Base-by-base conservation (phyloP, 2,113 vertebrate species). In the Callionymus lyra region DNA sequence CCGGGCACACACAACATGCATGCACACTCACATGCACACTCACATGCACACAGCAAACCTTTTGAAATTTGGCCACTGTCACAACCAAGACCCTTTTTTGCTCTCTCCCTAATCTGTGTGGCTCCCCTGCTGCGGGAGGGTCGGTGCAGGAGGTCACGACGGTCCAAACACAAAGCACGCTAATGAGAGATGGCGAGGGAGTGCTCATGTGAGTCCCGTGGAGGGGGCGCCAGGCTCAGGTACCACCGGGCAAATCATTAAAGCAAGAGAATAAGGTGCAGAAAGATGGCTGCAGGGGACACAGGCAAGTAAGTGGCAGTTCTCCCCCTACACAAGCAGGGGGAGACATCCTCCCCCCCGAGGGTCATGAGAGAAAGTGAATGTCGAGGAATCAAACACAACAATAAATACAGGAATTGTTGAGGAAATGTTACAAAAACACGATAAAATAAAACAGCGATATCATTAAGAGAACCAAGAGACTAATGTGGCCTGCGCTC, bases 21-120 rank as follows among this genome's bases (percentile, higher is more conserved):
- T 41, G 31, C 41, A 34, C 36, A 34, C 47, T 35, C 44, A 50
- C 41, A 38, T 43, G 49, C 60, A 41, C 60, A 59, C 34, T 49
- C 50, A 45, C 53, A 43, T 37, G 44, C 50, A 56, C 35, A 34
- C 53, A 68, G 16, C 44, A 34, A 21, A 59, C 63, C 46, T 60
- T 13, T 58, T 44, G 39, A 56, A 49, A 39, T 50, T 45, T 64
- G 66, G 60, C 56, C 53, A 62, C 41, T 50, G 57, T 69, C 56
- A 68, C 56, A 47, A 50, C 34, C 42, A 38, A 69, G 43, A 65
- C 50, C 59, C 36, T 53, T 37, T 60, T 47, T 41, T 41, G 44
- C 36, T 56, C 47, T 8, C 12, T 38, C 61, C 70, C 55, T 60
- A 70, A 76, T 72, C 67, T 69, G 41, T 46, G 43, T 44, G 56